phyloP scores from a whole-genome alignment of 1,140 invertebrate species.

The Cardiocondyla obscurior region DNA sequence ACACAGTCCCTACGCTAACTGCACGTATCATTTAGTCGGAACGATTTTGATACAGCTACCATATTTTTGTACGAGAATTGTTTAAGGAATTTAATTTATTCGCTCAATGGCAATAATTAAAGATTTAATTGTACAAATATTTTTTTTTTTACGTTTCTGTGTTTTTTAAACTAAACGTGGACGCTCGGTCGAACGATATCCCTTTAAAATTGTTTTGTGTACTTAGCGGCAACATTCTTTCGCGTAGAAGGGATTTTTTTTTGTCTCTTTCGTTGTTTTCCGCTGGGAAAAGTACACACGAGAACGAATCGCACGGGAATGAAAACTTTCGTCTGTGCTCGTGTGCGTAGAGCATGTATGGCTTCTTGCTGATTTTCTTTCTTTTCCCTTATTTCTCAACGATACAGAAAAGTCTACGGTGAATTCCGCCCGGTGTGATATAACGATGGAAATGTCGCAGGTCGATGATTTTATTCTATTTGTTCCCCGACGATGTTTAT shows the following conservation, averaged over 20 bases:
- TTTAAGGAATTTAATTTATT: too few species aligned
- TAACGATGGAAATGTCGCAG: not conserved
- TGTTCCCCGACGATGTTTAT: not conserved
- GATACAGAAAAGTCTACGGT: not conserved
- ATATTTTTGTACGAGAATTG: not conserved
- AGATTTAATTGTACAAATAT: too few species aligned
- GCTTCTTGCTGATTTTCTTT: not conserved
- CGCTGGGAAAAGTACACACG: not conserved
- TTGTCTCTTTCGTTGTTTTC: not conserved
- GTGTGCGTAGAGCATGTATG: not conserved
- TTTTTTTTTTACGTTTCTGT: too few species aligned
- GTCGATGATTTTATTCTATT: not conserved
- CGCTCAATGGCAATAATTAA: too few species aligned
- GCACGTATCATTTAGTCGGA: not conserved
- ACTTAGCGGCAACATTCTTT: not conserved
- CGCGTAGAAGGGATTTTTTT: conserved; percentile 16
- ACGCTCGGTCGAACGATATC: not conserved
- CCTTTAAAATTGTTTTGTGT: conserved; percentile 10
- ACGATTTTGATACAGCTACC: not conserved
- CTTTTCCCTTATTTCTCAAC: not conserved
- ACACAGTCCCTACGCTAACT: not conserved
- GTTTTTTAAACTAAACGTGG: not conserved
- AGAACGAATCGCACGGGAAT: not conserved
- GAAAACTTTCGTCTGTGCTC: not conserved
- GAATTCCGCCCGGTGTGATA: not conserved